phyloP scores from a whole-genome alignment of 2,888 invertebrate genomes.

The Drosophila meridiana region DNA sequence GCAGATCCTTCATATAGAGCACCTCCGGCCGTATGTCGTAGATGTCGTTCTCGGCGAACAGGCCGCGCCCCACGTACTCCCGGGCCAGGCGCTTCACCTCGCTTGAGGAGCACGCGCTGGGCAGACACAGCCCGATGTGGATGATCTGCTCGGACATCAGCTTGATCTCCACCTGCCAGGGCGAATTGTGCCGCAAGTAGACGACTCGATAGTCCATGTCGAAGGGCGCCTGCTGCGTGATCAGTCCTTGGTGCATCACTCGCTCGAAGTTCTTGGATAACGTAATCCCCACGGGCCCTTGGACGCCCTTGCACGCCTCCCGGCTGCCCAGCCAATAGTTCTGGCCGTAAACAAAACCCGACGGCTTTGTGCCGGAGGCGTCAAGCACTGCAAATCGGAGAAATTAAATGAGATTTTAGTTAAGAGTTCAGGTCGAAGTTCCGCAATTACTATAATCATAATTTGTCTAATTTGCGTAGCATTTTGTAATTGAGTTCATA shows the following conservation, averaged over 20 bases:
- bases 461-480: too few relatives aligned
- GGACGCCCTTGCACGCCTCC: constrained; percentile 86
- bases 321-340: constrained; percentile 87
- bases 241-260: constrained; percentile 83
- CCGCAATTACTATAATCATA: too few relatives aligned
- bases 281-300: constrained; percentile 82
- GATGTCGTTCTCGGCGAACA: constrained; percentile 82
- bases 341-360: constrained; percentile 87
- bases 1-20: constrained; percentile 83
- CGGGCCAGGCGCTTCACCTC: constrained; percentile 84
- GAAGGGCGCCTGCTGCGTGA: constrained; percentile 83
- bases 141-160: constrained; percentile 85
- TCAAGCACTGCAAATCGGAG: constrained; percentile 86
- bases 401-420: not conserved
- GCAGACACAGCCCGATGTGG: constrained; percentile 86
- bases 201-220: constrained; percentile 84
- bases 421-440: too few relatives aligned
- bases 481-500: too few relatives aligned
- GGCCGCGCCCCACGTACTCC: constrained; percentile 77
- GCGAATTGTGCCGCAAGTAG: constrained; percentile 84
- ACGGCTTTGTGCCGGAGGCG: constrained; percentile 86
- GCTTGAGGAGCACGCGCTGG: constrained; percentile 84
- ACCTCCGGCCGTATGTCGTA: constrained; percentile 83
- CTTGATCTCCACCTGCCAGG: constrained; percentile 85
- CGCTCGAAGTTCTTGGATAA: constrained; percentile 83